Evolutionary conservation across 2,888 invertebrate genomes (phyloP).

Genomic region (Phlogophora meticulosa): DNA sequence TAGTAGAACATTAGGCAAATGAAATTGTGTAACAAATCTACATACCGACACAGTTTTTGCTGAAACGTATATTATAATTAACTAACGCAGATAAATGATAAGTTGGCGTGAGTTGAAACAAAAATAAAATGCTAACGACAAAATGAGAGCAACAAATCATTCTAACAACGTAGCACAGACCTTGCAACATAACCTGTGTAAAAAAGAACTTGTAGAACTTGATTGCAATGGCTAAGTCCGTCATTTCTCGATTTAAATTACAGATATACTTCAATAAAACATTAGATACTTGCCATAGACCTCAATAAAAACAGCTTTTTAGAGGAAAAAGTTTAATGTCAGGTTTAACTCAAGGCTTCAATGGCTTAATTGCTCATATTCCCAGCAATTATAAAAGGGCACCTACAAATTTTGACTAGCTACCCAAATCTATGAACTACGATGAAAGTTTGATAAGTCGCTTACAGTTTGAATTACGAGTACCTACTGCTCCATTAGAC

Average conservation of each 20-base stretch:
- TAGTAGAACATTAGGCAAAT: slow-evolving; percentile 44
- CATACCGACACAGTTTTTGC: slow-evolving; percentile 44
- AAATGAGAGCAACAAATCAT: slow-evolving; percentile 58
- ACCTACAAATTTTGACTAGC: background rate
- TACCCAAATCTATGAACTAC: background rate
- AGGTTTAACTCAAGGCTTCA: slow-evolving; percentile 4
- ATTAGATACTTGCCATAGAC: slow-evolving; percentile 39
- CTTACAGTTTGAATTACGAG: background rate
- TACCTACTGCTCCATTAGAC: background rate
- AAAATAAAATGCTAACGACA: slow-evolving; percentile 42
- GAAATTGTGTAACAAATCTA: slow-evolving; percentile 40
- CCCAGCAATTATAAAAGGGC: background rate
- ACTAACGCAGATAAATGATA: slow-evolving; percentile 56
- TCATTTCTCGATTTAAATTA: slow-evolving; percentile 61
- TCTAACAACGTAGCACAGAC: slow-evolving; percentile 54
- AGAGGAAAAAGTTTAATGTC: slow-evolving; percentile 26
- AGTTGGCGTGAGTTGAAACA: slow-evolving; percentile 49
- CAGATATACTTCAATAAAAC: slow-evolving; percentile 30
- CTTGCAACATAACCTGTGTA: slow-evolving; percentile 37
- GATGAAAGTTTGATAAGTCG: background rate
- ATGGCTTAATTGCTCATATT: background rate
- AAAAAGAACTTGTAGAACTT: slow-evolving; percentile 59
- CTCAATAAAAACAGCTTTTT: slow-evolving; percentile 48
- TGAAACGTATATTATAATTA: slow-evolving; percentile 57
- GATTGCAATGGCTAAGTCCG: slow-evolving; percentile 55